Evolutionary conservation across 2,888 invertebrate genomes (phyloP), one percentile per base, ranked within the genome.

Genomic region (Ophion slaviceki): DNA sequence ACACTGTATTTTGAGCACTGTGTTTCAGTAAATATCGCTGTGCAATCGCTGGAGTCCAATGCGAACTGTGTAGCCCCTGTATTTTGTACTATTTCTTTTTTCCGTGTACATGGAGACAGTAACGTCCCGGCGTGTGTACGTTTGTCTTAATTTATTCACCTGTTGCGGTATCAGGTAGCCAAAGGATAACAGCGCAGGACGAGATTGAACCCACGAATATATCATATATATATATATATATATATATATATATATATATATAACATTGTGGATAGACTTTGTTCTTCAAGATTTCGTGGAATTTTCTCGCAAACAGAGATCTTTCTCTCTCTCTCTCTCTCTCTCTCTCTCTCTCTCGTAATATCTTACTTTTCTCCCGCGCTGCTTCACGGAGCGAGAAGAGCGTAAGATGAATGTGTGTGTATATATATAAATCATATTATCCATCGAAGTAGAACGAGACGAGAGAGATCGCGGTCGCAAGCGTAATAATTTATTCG

Each of bases 371-470:
- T 64, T 40, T 40, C 40, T 7, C 6, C 40, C 57, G 45, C 24
- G 45, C 61, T 62, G 71, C 40, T 40, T 7, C 40, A 40, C 47
- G 40, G 32, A 40, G 28, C 24, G 61, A 70, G 45, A 45, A 11
- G 24, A 64, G 67, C 36, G 40, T 72, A 53, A 28, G 24, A 17
- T 53, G 5, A 57, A 57, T 3, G 11, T 53, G 11, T 20, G 28
- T 14, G 24, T 24, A 20, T 61, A 24, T 17, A 20, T 8, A 61
- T 61, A 20, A 20, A 20, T 61, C 40, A 75, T 61, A 59, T 71
- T 77, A 82, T 85, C 77, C 85, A 82, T 86, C 80, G 85, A 82
- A 86, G 85, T 80, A 82, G 77, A 82, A 83, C 77, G 82, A 83
- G 82, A 86, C 67, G 80, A 77, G 53, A 14, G 83, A 78, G 83